Evolutionary conservation across 1,140 invertebrate genomes (phyloP), one percentile per base, ranked within the genome.

Genomic region (Augochlora pura): DNA sequence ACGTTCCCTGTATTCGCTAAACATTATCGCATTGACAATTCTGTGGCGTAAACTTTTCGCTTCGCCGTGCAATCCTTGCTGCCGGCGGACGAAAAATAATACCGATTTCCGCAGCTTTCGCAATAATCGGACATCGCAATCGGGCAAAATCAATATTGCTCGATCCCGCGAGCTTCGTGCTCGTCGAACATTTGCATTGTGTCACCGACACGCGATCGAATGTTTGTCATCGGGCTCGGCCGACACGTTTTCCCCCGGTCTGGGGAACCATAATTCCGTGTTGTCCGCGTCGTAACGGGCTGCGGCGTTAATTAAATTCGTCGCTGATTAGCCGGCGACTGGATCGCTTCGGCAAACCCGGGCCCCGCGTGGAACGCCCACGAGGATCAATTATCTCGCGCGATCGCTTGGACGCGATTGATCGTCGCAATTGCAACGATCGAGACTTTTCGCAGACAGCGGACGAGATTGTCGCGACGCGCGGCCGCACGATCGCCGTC

Each of bases 391-490:
- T 62, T 68, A 38, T 72, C 60, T 57, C 46, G 62, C 39, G 39
- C 57, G 39, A 75, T 80, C 66, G 66, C 60, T 25, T 60, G 39
- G 65, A 80, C 71, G 66, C 21, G 54, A 81, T 83, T 76, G 80
- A 83, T 83, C 81, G 52, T 70, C 66, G 71, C 64, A 73, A 67
- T 77, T 77, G 21, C n/a, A 63, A 25, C 18, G 42, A 78, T 63
- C 52, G 46, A 32, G 18, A 70, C 9, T 49, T 74, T 66, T 38
- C 18, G 14, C 38, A 46, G 42, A 46, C 12, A 14, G 42, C 1
- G 14, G 2, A 69, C 23, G 18, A 21, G 62, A 54, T 54, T 54
- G 16, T 21, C n/a, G 9, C 12, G 59, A 52, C 4, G 32, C 14
- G 54, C 21, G 54, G 54, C 49, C 16, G 8, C 12, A 1, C 27